A percentile compares a stretch with the other conserved stretches of the same genome.
Conservation (phyloP, 2,113 vertebrate species). For the Ibidorhyncha struthersii region DNA sequence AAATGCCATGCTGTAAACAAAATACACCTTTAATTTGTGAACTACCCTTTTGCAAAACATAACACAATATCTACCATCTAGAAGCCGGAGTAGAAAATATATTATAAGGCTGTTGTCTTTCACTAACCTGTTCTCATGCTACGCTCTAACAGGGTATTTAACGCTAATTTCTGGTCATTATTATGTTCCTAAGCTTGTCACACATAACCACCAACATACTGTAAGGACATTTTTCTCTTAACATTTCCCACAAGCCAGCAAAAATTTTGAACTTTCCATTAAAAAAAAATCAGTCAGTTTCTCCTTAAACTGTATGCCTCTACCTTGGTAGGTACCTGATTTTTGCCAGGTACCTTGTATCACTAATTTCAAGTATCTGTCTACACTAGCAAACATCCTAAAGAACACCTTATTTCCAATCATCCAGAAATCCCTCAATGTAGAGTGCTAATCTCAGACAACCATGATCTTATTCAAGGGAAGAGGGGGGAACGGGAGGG, state of each 20-base stretch:
- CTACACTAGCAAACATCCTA: not conserved
- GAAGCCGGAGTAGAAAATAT: not conserved
- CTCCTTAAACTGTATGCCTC: not conserved
- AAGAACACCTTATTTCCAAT: not conserved
- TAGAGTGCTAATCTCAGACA: not conserved
- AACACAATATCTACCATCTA: not conserved
- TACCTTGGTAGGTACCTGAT: not conserved
- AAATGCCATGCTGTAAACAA: not conserved
- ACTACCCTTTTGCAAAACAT: not conserved
- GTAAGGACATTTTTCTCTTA: not conserved
- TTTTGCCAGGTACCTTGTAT: not conserved
- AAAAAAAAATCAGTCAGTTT: not conserved
- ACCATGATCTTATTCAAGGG: not conserved
- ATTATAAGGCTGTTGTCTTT: not conserved
- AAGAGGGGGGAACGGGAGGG: fast-evolving
- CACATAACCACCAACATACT: not conserved
- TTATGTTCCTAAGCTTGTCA: not conserved
- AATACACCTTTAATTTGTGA: not conserved
- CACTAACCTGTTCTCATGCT: not conserved
- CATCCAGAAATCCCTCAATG: not conserved
- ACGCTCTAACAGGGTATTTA: not conserved
- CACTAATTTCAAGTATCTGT: not conserved
- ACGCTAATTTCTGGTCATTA: not conserved
- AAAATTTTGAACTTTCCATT: not conserved
- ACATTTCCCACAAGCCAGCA: not conserved